Conservation (phyloP, 2,888 invertebrate species). For the Serripes groenlandicus region DNA sequence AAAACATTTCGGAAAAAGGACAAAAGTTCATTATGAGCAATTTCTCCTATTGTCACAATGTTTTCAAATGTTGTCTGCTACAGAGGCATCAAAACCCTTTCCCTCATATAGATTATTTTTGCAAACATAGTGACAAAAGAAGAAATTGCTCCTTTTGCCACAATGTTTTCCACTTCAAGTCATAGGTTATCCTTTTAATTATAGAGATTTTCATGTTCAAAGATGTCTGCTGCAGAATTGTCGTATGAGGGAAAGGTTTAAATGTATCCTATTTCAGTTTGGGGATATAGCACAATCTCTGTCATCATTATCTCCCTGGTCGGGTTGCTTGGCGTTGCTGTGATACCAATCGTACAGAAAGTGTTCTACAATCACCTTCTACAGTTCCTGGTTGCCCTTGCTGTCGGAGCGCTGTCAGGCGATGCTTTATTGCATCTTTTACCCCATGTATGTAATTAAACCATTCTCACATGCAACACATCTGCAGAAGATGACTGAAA, state of each 20-base stretch:
- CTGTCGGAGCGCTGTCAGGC: constrained; percentile 96
- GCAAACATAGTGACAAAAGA: neutral
- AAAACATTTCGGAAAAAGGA: neutral
- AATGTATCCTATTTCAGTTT: constrained; percentile 90
- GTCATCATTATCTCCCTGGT: constrained; percentile 95
- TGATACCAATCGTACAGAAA: constrained; percentile 94
- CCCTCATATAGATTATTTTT: neutral
- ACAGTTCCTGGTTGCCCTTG: constrained; percentile 96
- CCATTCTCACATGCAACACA: neutral
- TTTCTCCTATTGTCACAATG: neutral
- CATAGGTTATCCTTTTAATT: neutral
- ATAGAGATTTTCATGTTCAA: constrained; percentile 75
- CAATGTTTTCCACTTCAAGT: too few species aligned
- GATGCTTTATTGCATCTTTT: constrained; percentile 96
- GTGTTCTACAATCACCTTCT: constrained; percentile 95
- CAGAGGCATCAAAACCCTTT: neutral
- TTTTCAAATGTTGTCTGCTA: neutral
- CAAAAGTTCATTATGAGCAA: neutral
- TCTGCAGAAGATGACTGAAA: neutral
- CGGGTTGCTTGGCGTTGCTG: constrained; percentile 94
- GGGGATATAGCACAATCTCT: constrained; percentile 94
- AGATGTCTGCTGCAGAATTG: too few species aligned
- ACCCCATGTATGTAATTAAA: constrained; percentile 88
- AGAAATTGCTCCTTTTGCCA: neutral
- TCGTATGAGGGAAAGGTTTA: too few species aligned